A percentile compares a stretch with the other conserved stretches of the same genome.
Conservation (phyloP, 2,888 invertebrate species). For the Cephus pygmeus region DNA sequence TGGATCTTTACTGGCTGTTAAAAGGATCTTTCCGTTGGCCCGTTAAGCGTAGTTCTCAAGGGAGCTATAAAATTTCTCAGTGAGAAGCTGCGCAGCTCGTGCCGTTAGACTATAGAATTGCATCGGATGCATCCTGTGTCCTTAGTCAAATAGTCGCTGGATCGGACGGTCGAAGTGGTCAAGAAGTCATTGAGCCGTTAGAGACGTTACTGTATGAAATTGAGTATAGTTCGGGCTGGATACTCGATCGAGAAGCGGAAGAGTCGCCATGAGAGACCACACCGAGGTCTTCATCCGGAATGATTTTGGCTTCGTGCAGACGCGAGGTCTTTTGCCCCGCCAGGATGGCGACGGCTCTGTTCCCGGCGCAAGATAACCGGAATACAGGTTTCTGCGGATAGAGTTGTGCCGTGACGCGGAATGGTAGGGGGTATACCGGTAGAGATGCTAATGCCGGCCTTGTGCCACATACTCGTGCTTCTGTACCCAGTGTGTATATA, state of each 20-base stretch:
- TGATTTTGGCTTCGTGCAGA: slow-evolving; percentile 15
- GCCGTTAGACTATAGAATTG: background rate
- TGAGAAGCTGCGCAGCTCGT: background rate
- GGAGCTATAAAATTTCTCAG: background rate
- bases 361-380: slow-evolving; percentile 54
- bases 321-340: slow-evolving; percentile 36
- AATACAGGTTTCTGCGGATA: slow-evolving; percentile 60
- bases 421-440: slow-evolving; percentile 63
- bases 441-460: slow-evolving; percentile 67
- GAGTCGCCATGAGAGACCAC: background rate
- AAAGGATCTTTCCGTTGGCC: background rate
- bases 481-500: slow-evolving; percentile 28
- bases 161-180: background rate
- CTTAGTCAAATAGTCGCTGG: background rate
- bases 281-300: slow-evolving; percentile 12
- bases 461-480: slow-evolving; percentile 63
- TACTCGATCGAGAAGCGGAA: background rate
- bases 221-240: background rate
- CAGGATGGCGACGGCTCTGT: slow-evolving; percentile 29
- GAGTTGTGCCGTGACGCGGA: slow-evolving; percentile 50
- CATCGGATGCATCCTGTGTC: background rate
- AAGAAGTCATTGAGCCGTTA: background rate
- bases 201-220: background rate
- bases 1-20: background rate
- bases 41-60: background rate